Conservation (phyloP, 2,888 invertebrate genomes). For the Morpho deidamia region DNA sequence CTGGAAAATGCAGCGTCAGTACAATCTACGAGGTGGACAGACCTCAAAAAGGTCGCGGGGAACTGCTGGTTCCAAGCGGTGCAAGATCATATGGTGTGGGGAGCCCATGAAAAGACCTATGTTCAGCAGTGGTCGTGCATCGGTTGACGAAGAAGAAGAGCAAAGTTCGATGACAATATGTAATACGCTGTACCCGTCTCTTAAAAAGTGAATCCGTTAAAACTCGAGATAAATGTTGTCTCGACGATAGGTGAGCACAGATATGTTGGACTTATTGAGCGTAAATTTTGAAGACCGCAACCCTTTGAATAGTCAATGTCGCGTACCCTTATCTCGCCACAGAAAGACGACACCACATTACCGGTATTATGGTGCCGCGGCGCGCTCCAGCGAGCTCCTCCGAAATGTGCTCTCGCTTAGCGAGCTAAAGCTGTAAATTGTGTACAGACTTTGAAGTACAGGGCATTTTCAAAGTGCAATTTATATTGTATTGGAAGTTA, state of each 20-base stretch:
- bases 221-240: slow-evolving; percentile 24
- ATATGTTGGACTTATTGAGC: slow-evolving; percentile 74
- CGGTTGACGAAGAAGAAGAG: too few relatives aligned
- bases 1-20: too few relatives aligned
- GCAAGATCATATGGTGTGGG: too few relatives aligned
- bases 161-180: too few relatives aligned
- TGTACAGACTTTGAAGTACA: slow-evolving; percentile 53
- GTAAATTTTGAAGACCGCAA: slow-evolving; percentile 76
- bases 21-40: too few relatives aligned
- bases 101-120: too few relatives aligned
- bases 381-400: slow-evolving; percentile 28
- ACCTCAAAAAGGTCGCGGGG: too few relatives aligned
- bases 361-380: slow-evolving; percentile 67
- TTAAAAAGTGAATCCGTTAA: not conserved
- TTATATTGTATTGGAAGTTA: slow-evolving; percentile 77
- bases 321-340: slow-evolving; percentile 77
- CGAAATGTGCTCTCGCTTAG: slow-evolving; percentile 48
- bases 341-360: slow-evolving; percentile 78
- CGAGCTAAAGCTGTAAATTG: slow-evolving; percentile 56
- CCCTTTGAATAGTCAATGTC: slow-evolving; percentile 79
- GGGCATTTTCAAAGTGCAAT: slow-evolving; percentile 75
- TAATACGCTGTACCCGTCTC: not conserved
- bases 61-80: too few relatives aligned
- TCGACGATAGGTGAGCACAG: slow-evolving; percentile 42
- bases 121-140: too few relatives aligned